Evolutionary conservation across 2,113 vertebrate species (phyloP).

Genomic region (Eleginops maclovinus): DNA sequence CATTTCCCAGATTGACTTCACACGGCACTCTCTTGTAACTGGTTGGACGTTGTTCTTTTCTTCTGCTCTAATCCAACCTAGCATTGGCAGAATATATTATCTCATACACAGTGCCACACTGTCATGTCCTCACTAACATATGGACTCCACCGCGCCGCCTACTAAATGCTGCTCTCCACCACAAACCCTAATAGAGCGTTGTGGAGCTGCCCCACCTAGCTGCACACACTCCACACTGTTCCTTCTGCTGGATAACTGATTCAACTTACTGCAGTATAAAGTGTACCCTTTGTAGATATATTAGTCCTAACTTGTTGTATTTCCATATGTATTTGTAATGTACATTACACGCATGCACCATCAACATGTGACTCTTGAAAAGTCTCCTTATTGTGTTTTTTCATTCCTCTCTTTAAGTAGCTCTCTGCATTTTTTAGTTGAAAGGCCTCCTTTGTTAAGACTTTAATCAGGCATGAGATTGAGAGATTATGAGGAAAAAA

Average conservation of each 20-base stretch:
- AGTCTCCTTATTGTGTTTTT: slow-evolving; percentile 50
- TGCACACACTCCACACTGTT: slow-evolving; percentile 8
- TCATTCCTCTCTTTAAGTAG: slow-evolving; percentile 52
- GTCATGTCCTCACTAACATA: slow-evolving; percentile 33
- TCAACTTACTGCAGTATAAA: not conserved
- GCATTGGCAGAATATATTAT: slow-evolving; percentile 26
- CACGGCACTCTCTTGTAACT: not conserved
- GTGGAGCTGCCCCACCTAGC: slow-evolving; percentile 49
- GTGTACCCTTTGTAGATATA: not conserved
- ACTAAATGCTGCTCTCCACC: slow-evolving; percentile 58
- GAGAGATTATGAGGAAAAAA: slow-evolving; percentile 49
- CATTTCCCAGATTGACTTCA: not conserved
- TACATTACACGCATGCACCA: slow-evolving; percentile 12
- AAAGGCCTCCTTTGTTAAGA: slow-evolving; percentile 72
- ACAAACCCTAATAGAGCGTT: slow-evolving; percentile 62
- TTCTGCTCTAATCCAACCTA: not conserved
- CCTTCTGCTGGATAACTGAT: slow-evolving; percentile 20
- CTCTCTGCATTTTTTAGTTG: slow-evolving; percentile 53
- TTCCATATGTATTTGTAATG: slow-evolving; percentile 6
- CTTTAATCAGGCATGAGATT: slow-evolving; percentile 48
- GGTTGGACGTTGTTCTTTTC: not conserved
- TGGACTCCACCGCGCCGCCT: slow-evolving; percentile 41
- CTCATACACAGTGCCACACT: slow-evolving; percentile 9
- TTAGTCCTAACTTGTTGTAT: slow-evolving; percentile 16
- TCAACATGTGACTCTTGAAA: slow-evolving; percentile 63